phyloP scores from a whole-genome alignment of 2,113 vertebrate genomes.

The Chaetodon auriga region DNA sequence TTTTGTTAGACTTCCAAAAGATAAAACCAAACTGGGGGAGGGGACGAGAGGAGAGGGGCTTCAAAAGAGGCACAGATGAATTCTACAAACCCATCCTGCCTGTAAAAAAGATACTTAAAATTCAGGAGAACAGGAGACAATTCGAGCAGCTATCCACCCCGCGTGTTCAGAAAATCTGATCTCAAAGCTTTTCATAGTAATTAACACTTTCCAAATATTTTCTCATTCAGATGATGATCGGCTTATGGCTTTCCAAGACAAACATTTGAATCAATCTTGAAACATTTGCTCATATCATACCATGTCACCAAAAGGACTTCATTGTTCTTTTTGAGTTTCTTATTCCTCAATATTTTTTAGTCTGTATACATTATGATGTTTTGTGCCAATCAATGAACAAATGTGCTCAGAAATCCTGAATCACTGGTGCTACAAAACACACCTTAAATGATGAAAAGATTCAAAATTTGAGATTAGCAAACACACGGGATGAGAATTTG shows the following conservation, averaged over 20 bases:
- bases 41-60: conserved; percentile 49
- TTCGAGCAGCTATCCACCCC: background rate
- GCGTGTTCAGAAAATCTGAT: background rate
- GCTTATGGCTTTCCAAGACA: background rate
- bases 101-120: conserved; percentile 20
- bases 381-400: background rate
- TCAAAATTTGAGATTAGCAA: background rate
- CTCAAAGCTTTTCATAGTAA: background rate
- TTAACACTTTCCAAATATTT: background rate
- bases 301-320: background rate
- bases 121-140: conserved; percentile 36
- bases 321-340: background rate
- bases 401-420: background rate
- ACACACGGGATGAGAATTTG: background rate
- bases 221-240: background rate
- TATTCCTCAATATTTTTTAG: too few relatives aligned
- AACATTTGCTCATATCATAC: background rate
- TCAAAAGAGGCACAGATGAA: conserved; percentile 56
- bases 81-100: conserved; percentile 37
- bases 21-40: conserved; percentile 59
- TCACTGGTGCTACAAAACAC: background rate
- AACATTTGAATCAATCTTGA: background rate
- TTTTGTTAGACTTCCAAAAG: conserved; percentile 63
- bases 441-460: background rate
- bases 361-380: background rate